Evolutionary conservation across 2,888 invertebrate species (phyloP), one percentile per base, ranked within the genome.

Genomic region (Conus canariensis): DNA sequence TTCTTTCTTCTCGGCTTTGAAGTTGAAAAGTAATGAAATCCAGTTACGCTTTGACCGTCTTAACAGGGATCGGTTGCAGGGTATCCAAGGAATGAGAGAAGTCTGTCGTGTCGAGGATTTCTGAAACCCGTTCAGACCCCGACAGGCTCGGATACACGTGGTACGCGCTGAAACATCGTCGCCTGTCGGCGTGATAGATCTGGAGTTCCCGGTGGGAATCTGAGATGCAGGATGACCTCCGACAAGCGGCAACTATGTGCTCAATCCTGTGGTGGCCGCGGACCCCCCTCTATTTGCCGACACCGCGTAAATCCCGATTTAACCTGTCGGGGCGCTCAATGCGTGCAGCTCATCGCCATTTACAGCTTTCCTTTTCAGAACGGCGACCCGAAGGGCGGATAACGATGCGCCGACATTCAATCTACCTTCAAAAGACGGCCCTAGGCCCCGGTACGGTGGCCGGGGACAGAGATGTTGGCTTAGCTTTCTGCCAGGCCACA

Each of bases 311-410:
- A 89, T 89, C 89, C 89, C 56, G 85, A 58, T 89, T 85, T 85
- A 74, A 56, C 83, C 88, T 64, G 88, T 83, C 60, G 5, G 56
- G 85, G 22, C 89, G 85, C 85, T 85, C 58, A 70, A 89, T 74
- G 90, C 90, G 90, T 89, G 90, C 89, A 25, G 59, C 45, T 87
- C 82, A 90, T 90, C 85, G 64, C 85, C 87, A 86, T 88, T 91
- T 91, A 90, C 59, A 85, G 90, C 90, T 91, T 91, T 91, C 87
- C 90, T 90, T 90, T 88, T 90, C 83, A 91, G 88, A 90, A 90
- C 89, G 85, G 90, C 82, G 74, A 82, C 82, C 89, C 89, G 89
- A 90, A 74, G 83, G 89, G 85, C 30, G 74, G 83, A 89, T 89
- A 88, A 90, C 77, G 89, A 89, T 64, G 74, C 64, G 56, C 45